A percentile compares a stretch with the other conserved stretches of the same genome.
Evolutionary conservation across 2,888 invertebrate species (phyloP).

Genomic region (Caenorhabditis plicata): DNA sequence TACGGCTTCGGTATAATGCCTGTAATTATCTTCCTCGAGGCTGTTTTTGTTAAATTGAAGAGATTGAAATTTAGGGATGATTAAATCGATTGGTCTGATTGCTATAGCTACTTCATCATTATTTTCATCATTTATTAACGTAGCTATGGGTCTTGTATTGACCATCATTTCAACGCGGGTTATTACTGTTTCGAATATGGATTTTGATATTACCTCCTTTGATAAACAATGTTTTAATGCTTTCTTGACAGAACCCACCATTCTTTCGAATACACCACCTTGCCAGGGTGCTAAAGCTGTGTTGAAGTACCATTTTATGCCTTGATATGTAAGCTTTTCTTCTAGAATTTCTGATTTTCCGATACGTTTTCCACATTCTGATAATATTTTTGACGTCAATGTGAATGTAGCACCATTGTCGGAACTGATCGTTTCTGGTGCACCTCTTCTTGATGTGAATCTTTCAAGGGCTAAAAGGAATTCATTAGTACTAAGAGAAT

Average conservation of each 20-base stretch:
- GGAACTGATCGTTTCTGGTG: background rate
- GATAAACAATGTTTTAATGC: conserved; percentile 2
- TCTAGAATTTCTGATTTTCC: background rate
- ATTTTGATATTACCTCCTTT: background rate
- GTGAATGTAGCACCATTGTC: conserved; percentile 6
- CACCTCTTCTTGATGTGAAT: conserved; percentile 7
- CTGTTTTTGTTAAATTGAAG: background rate
- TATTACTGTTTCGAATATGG: conserved; percentile 4
- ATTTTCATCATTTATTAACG: too few relatives aligned
- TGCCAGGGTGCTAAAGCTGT: conserved; percentile 5
- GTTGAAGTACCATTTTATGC: conserved; percentile 5
- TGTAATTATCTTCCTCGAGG: background rate
- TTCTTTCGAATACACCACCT: conserved; percentile 9
- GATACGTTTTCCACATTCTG: background rate
- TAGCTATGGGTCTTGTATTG: conserved; percentile 4
- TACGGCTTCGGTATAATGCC: background rate
- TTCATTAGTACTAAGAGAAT: conserved; percentile 1
- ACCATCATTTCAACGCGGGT: conserved; percentile 2
- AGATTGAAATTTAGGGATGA: background rate
- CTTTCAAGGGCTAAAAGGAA: conserved; percentile 4
- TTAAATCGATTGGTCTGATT: conserved; percentile 5
- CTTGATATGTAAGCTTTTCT: too few relatives aligned
- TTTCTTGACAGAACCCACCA: conserved; percentile 5
- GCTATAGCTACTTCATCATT: background rate
- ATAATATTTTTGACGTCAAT: conserved; percentile 1